phyloP scores from a whole-genome alignment of 1,140 invertebrate species.

The Macrostomum lignano region DNA sequence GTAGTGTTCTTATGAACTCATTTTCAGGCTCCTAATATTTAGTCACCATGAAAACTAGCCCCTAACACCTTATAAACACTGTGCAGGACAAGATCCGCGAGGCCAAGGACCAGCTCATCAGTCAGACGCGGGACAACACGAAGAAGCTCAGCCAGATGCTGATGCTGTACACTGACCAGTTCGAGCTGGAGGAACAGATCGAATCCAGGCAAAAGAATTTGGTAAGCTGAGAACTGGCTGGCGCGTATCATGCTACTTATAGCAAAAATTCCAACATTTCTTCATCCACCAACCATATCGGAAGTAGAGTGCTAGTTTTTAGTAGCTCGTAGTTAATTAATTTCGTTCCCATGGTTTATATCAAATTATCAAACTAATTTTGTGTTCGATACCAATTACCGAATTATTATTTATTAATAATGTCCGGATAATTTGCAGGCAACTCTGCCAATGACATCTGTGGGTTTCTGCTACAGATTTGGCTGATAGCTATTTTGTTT shows the following conservation, averaged over 20 bases:
- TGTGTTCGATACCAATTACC: no score
- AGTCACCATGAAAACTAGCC: conserved; percentile 1
- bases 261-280: no score
- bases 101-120: conserved; percentile 15
- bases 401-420: no score
- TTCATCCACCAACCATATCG: no score
- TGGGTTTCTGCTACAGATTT: no score
- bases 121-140: conserved; percentile 20
- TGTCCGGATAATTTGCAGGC: no score
- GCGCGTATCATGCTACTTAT: neutral
- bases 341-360: no score
- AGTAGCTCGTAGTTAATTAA: no score
- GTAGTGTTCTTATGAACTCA: neutral
- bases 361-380: no score
- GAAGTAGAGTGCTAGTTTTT: no score
- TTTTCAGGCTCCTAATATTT: neutral
- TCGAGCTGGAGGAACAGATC: conserved; percentile 13
- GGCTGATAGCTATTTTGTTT: no score
- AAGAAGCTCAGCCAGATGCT: conserved; percentile 17
- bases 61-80: neutral
- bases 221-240: conserved; percentile 11
- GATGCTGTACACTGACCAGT: conserved; percentile 17
- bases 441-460: no score
- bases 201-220: conserved; percentile 21
- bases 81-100: conserved; percentile 15